Conservation (phyloP, 2,113 vertebrate genomes). For the Cynopterus brachyotis region DNA sequence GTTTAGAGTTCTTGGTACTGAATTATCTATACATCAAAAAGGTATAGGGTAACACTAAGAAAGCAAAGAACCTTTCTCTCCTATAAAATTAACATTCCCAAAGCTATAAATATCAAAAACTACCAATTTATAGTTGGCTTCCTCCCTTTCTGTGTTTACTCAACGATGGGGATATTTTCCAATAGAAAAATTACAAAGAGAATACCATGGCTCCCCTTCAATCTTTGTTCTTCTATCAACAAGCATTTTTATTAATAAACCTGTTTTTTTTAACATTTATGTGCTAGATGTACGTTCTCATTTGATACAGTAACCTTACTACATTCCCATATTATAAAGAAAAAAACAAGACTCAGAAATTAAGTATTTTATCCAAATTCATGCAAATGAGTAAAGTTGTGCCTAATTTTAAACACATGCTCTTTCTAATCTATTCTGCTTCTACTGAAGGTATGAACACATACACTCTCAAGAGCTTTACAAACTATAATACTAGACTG, state of each 20-base stretch:
- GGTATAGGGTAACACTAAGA: neutral
- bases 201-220: neutral
- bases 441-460: neutral
- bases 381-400: conserved; percentile 39
- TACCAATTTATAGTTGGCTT: neutral
- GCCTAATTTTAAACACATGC: conserved; percentile 8
- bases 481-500: neutral
- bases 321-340: neutral
- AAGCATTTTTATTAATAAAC: conserved; percentile 15
- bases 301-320: neutral
- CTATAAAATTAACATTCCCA: conserved; percentile 17
- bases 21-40: conserved; percentile 37
- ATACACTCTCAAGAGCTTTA: neutral
- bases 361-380: neutral
- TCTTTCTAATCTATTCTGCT: neutral
- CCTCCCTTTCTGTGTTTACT: neutral
- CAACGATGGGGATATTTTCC: neutral
- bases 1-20: neutral
- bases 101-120: neutral
- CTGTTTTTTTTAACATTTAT: neutral
- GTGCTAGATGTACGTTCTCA: neutral
- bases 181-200: conserved; percentile 20
- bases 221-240: neutral
- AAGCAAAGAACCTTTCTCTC: neutral
- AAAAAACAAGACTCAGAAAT: neutral